A percentile compares a stretch with the other conserved stretches of the same genome.
Conservation (phyloP, 23 tunicate species). For the Oikopleura dioica region DNA sequence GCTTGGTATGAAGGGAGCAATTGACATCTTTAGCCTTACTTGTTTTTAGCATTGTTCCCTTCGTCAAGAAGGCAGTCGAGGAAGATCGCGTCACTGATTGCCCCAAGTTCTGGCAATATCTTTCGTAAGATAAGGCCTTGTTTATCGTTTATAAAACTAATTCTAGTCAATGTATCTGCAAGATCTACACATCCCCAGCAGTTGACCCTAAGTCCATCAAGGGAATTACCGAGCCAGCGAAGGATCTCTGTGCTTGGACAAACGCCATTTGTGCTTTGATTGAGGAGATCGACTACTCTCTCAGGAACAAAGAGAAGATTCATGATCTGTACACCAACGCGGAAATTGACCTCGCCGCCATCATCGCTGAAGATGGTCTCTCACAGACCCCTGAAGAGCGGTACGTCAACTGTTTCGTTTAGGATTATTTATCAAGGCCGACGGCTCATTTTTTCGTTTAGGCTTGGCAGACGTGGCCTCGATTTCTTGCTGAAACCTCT, state of each 20-base stretch:
- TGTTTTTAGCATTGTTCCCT: neutral
- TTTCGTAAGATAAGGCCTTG: neutral
- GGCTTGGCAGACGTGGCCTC: too few relatives aligned
- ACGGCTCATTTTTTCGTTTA: too few relatives aligned
- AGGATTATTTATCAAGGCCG: too few relatives aligned
- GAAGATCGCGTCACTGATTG: constrained; percentile 5
- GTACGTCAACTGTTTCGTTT: too few relatives aligned
- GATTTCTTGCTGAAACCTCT: neutral
- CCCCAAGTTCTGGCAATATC: neutral
- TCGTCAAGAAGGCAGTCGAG: neutral
- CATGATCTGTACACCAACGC: neutral
- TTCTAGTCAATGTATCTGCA: neutral
- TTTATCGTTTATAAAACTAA: neutral
- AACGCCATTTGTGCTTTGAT: neutral
- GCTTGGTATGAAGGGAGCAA: neutral
- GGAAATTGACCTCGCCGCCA: neutral
- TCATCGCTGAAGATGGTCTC: neutral
- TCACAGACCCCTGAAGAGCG: neutral
- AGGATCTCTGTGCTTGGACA: neutral
- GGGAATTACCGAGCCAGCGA: neutral
- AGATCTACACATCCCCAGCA: neutral
- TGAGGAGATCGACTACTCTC: neutral
- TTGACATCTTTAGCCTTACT: neutral
- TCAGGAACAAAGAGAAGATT: neutral
- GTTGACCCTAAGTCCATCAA: neutral